Evolutionary conservation across 2,113 vertebrate species (phyloP).

Genomic region (Cephalopholis sonnerati): DNA sequence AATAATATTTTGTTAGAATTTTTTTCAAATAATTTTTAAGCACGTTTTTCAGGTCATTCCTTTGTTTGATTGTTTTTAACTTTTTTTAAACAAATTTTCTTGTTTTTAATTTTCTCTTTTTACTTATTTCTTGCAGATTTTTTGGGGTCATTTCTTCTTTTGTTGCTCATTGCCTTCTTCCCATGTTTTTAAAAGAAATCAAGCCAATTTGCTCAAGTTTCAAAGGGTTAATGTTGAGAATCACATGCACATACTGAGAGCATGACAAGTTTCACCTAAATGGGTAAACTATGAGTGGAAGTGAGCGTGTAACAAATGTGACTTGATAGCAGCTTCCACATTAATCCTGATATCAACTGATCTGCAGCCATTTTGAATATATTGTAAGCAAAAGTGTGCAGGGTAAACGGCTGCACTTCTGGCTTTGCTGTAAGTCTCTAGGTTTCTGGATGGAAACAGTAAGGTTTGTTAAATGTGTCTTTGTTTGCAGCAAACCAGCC

Average conservation of each 20-base stretch:
- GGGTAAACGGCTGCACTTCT: not conserved
- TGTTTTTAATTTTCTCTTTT: too few relatives aligned
- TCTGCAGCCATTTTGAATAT: slow-evolving; percentile 19
- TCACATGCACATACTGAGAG: not conserved
- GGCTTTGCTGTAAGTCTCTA: not conserved
- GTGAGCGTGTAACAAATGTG: not conserved
- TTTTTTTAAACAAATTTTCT: too few relatives aligned
- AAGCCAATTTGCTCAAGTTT: too few relatives aligned
- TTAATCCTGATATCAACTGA: not conserved
- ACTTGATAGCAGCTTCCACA: not conserved
- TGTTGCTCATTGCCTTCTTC: too few relatives aligned
- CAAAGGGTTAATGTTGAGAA: not conserved
- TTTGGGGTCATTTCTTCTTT: too few relatives aligned
- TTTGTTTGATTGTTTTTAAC: too few relatives aligned
- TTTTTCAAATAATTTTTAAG: too few relatives aligned
- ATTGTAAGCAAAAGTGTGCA: not conserved
- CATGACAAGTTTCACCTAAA: not conserved
- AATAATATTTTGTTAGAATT: too few relatives aligned
- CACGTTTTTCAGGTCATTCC: too few relatives aligned
- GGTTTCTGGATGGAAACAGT: not conserved
- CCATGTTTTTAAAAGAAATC: too few relatives aligned
- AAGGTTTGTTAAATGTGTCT: not conserved
- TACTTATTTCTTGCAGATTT: too few relatives aligned
- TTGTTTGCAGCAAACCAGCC: not conserved
- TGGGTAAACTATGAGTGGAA: not conserved